Percentiles rank a stretch among this genome's conserved stretches.
Evolutionary conservation across 1,140 invertebrate species (phyloP).

Genomic region (Cotesia glomerata): DNA sequence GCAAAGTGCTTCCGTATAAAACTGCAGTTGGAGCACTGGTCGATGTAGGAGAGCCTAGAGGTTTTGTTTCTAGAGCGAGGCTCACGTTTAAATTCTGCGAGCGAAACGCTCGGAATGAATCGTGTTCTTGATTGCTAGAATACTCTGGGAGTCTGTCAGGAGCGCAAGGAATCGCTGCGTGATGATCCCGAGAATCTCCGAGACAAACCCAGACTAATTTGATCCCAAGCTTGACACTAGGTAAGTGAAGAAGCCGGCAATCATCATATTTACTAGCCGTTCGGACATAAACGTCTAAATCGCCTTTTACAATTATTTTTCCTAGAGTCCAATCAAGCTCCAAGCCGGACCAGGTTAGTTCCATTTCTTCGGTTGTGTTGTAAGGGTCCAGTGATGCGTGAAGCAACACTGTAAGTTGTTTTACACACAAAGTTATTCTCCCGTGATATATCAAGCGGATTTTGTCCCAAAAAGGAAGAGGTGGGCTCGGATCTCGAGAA

Average conservation of each 20-base stretch:
- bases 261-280: constrained; percentile 99
- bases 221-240: constrained; percentile 83
- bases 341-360: constrained; percentile 90
- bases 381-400: constrained; percentile 97
- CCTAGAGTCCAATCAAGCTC: constrained; percentile 96
- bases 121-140: constrained; percentile 91
- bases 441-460: constrained; percentile 92
- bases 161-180: constrained; percentile 94
- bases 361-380: constrained; percentile 99
- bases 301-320: constrained; percentile 60
- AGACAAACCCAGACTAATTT: constrained; percentile 91
- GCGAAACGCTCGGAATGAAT: constrained; percentile 89
- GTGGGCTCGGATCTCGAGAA: constrained; percentile 90
- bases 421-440: constrained; percentile 83
- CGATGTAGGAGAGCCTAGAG: constrained; percentile 66
- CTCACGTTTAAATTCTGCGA: constrained; percentile 92
- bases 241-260: constrained; percentile 88
- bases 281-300: constrained; percentile 83
- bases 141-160: constrained; percentile 97
- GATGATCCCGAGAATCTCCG: constrained; percentile 94
- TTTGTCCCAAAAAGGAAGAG: constrained; percentile 98
- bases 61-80: constrained; percentile 87
- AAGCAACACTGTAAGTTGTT: constrained; percentile 85
- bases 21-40: constrained; percentile 78
- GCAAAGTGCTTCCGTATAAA: constrained; percentile 89